Conservation (phyloP, 2,888 invertebrate genomes). For the Rhorus exstirpatorius region DNA sequence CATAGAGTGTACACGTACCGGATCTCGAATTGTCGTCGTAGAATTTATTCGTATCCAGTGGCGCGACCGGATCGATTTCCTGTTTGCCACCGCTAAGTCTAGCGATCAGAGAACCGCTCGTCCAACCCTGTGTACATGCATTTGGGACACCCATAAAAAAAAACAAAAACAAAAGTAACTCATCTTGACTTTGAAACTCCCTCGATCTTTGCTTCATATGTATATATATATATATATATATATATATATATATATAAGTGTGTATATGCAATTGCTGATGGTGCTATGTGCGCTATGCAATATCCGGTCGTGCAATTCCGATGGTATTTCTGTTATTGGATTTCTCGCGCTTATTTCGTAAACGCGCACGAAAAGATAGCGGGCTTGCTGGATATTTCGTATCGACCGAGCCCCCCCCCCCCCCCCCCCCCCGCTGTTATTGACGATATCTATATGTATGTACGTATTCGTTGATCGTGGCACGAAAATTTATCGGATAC, state of each 20-base stretch:
- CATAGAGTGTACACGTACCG: constrained; percentile 57
- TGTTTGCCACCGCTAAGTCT: constrained; percentile 68
- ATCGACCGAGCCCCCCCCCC: too few species aligned
- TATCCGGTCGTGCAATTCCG: constrained; percentile 33
- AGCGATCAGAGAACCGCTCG: constrained; percentile 75
- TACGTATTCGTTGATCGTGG: too few species aligned
- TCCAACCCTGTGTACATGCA: constrained; percentile 77
- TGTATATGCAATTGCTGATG: not conserved
- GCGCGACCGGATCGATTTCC: constrained; percentile 72
- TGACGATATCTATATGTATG: too few species aligned
- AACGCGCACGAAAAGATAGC: constrained; percentile 10
- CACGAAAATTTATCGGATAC: too few species aligned
- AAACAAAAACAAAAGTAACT: constrained; percentile 53
- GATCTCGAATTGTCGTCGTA: constrained; percentile 74
- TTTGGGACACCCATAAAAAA: constrained; percentile 21
- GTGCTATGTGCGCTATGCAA: constrained; percentile 17
- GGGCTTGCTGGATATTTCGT: not conserved
- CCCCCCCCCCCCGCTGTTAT: too few species aligned
- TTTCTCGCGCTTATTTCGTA: constrained; percentile 28
- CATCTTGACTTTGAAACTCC: constrained; percentile 48
- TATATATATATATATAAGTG: not conserved
- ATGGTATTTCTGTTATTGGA: constrained; percentile 38
- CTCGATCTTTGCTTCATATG: not conserved
- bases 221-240: constrained; percentile 2
- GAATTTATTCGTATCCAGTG: constrained; percentile 77